These are phyloP conservation scores for Tholera decimalis DNA, from an alignment of 2,888 invertebrate genomes.

Conservation along the genomic window DNA sequence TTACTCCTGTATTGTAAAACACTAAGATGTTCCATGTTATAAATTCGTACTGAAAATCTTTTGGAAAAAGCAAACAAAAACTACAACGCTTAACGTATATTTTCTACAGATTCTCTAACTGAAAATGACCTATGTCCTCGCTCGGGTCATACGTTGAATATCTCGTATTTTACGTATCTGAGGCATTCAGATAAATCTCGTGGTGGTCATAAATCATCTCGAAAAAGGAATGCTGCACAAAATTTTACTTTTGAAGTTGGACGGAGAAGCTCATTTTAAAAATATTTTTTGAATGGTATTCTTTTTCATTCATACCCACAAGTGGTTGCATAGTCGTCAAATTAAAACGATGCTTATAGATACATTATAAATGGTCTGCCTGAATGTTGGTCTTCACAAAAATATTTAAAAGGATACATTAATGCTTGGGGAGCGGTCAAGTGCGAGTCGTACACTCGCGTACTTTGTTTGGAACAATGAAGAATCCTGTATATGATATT, in stretches of 20 bases:
- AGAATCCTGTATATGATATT: too few relatives aligned
- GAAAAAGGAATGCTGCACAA: slow-evolving; percentile 33
- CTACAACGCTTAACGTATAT: background rate
- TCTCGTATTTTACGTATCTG: slow-evolving; percentile 22
- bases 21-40: background rate
- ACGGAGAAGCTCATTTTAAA: too few relatives aligned
- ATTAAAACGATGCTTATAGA: too few relatives aligned
- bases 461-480: too few relatives aligned
- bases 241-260: slow-evolving; percentile 5
- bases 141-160: slow-evolving; percentile 27
- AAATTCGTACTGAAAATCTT: background rate
- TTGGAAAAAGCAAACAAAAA: background rate
- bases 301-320: too few relatives aligned
- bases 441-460: too few relatives aligned
- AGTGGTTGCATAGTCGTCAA: too few relatives aligned
- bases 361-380: too few relatives aligned
- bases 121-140: slow-evolving; percentile 13
- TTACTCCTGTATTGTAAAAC: background rate
- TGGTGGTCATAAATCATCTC: slow-evolving; percentile 42
- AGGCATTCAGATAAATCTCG: slow-evolving; percentile 38
- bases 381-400: too few relatives aligned
- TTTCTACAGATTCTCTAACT: background rate
- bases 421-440: too few relatives aligned
- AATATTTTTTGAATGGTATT: too few relatives aligned
- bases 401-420: too few relatives aligned